These are phyloP conservation scores for Phyllotreta cruciferae DNA, from an alignment of 2,888 invertebrate species.

Conservation along the genomic window DNA sequence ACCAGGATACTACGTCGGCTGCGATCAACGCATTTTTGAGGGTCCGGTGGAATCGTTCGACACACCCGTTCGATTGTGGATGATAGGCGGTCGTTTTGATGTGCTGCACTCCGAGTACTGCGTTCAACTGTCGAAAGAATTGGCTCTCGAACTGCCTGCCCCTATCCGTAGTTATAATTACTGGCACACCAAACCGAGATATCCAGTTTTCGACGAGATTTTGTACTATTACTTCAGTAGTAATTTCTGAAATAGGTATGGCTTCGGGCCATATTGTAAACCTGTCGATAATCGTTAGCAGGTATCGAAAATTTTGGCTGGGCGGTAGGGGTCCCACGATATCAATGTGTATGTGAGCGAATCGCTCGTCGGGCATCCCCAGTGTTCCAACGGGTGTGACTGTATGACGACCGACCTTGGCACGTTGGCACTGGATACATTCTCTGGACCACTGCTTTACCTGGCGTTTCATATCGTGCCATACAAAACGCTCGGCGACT, in stretches of 20 bases:
- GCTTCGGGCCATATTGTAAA: conserved; percentile 39
- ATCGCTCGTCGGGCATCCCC: conserved; percentile 12
- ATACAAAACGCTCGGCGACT: not conserved
- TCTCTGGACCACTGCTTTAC: conserved; percentile 5
- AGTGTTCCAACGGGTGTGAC: conserved; percentile 7
- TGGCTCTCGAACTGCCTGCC: too few species aligned
- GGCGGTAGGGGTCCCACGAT: conserved; percentile 35
- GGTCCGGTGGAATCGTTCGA: conserved; percentile 39
- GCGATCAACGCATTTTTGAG: conserved; percentile 26
- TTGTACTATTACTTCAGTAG: not conserved
- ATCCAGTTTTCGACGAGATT: conserved; percentile 13
- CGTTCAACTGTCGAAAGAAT: conserved; percentile 1
- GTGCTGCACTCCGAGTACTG: conserved; percentile 14
- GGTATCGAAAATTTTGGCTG: conserved; percentile 27
- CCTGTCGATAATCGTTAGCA: conserved; percentile 34
- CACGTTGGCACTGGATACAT: conserved; percentile 1
- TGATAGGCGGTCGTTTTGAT: conserved; percentile 37
- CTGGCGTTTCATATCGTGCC: conserved; percentile 4
- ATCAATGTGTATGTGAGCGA: conserved; percentile 30
- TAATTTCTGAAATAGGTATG: conserved; percentile 19
- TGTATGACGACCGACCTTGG: not conserved
- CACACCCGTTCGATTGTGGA: conserved; percentile 37
- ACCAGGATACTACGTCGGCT: conserved; percentile 25
- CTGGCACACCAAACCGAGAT: conserved; percentile 24
- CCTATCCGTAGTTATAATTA: conserved; percentile 13